Evolutionary conservation across 1,140 invertebrate species (phyloP).

Genomic region (Idris sp.): DNA sequence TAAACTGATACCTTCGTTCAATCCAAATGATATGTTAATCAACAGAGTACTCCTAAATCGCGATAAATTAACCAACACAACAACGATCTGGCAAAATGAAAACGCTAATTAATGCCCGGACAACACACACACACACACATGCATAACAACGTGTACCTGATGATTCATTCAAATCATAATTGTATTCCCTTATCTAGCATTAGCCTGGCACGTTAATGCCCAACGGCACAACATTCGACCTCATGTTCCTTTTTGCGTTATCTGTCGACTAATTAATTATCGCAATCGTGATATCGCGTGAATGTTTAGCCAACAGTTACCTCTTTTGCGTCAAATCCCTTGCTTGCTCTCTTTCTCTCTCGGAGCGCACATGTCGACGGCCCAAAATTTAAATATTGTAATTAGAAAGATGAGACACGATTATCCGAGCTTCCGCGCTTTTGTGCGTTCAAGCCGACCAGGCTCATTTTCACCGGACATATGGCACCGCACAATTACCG

Average conservation of each 20-base stretch:
- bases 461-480: slow-evolving; percentile 62
- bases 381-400: slow-evolving; percentile 75
- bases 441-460: slow-evolving; percentile 66
- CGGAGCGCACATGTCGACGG: slow-evolving; percentile 67
- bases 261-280: slow-evolving; percentile 72
- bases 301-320: slow-evolving; percentile 75
- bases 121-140: too few species aligned
- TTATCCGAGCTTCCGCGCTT: slow-evolving; percentile 61
- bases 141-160: slow-evolving; percentile 29
- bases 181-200: slow-evolving; percentile 49
- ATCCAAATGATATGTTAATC: slow-evolving; percentile 55
- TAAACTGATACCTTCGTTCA: slow-evolving; percentile 25
- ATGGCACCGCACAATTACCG: slow-evolving; percentile 63
- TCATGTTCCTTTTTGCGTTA: slow-evolving; percentile 47
- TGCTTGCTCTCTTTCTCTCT: too few species aligned
- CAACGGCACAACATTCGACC: slow-evolving; percentile 27
- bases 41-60: slow-evolving; percentile 6
- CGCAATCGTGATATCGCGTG: slow-evolving; percentile 69
- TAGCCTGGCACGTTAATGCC: slow-evolving; percentile 24
- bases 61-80: slow-evolving; percentile 28
- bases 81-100: slow-evolving; percentile 15
- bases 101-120: slow-evolving; percentile 31
- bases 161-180: slow-evolving; percentile 54
- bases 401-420: slow-evolving; percentile 67
- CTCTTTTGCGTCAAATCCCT: slow-evolving; percentile 56